Percentiles rank a stretch among this genome's conserved stretches.
Conservation (phyloP, 2,113 vertebrate species). For the Bombycilla garrulus region DNA sequence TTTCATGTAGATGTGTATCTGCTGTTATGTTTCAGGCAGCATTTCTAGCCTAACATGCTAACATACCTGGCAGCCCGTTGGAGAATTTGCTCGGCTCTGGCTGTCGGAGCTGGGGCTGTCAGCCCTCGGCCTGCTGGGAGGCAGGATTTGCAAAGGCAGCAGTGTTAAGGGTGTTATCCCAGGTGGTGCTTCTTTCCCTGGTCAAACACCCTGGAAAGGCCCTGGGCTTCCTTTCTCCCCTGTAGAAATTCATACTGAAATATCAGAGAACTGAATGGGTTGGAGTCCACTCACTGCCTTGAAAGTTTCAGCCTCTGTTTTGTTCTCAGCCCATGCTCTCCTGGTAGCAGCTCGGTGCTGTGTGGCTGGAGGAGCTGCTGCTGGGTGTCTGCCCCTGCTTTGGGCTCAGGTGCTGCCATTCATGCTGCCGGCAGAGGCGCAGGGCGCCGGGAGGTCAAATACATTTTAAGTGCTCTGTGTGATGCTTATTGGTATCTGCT, state of each 20-base stretch:
- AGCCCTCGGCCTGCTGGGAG: no score
- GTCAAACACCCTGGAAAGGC: not conserved
- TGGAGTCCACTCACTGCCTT: not conserved
- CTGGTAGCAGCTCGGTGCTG: not conserved
- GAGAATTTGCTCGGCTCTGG: not conserved
- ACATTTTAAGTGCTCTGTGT: not conserved
- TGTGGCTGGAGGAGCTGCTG: not conserved
- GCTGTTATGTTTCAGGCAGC: not conserved
- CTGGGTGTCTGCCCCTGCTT: not conserved
- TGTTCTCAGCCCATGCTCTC: rapidly evolving
- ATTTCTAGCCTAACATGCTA: not conserved
- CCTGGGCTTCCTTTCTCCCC: not conserved
- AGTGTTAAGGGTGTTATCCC: not conserved
- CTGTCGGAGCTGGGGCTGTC: not conserved
- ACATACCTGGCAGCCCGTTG: not conserved
- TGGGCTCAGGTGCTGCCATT: rapidly evolving
- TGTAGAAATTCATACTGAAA: not conserved
- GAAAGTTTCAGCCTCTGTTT: not conserved
- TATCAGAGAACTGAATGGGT: rapidly evolving
- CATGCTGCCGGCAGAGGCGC: not conserved
- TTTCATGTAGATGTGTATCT: not conserved
- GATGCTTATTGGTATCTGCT: not conserved
- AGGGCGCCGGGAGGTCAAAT: not conserved
- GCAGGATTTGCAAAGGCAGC: not conserved
- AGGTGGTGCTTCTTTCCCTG: not conserved